Conservation (phyloP, 2,888 invertebrate species). For the Vannuccia rotundouncinata region DNA sequence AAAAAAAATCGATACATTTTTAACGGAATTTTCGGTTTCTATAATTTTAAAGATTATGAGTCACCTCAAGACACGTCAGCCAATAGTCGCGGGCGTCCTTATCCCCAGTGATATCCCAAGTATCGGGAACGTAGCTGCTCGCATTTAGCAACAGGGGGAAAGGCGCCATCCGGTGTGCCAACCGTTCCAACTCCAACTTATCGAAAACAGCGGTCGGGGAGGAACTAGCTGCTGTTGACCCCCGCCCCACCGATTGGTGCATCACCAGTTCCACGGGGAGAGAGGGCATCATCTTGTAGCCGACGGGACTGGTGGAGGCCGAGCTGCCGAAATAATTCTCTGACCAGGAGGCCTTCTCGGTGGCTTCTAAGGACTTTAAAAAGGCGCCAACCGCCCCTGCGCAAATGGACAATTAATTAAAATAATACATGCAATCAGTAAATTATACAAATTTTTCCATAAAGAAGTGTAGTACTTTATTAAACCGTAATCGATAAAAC, state of each 20-base stretch:
- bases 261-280: neutral
- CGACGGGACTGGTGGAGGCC: conserved; percentile 2
- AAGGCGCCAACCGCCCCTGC: conserved; percentile 68
- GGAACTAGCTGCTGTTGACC: neutral
- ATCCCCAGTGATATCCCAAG: conserved; percentile 78
- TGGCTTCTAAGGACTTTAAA: conserved; percentile 56
- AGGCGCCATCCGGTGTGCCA: conserved; percentile 61
- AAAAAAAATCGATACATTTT: no score
- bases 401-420: no score
- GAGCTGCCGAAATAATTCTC: conserved; percentile 35
- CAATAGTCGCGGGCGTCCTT: conserved; percentile 78
- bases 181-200: conserved; percentile 62
- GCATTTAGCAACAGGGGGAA: conserved; percentile 74
- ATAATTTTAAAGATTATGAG: no score
- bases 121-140: conserved; percentile 77
- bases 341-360: conserved; percentile 25
- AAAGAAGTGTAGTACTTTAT: no score
- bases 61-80: conserved; percentile 76
- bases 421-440: no score
- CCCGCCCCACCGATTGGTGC: neutral
- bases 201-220: conserved; percentile 49
- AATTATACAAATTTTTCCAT: no score
- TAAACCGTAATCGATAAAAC: no score
- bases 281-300: neutral
- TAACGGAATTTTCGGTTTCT: no score